Evolutionary conservation across 2,888 invertebrate species (phyloP).

Genomic region (Monochamus alternatus): DNA sequence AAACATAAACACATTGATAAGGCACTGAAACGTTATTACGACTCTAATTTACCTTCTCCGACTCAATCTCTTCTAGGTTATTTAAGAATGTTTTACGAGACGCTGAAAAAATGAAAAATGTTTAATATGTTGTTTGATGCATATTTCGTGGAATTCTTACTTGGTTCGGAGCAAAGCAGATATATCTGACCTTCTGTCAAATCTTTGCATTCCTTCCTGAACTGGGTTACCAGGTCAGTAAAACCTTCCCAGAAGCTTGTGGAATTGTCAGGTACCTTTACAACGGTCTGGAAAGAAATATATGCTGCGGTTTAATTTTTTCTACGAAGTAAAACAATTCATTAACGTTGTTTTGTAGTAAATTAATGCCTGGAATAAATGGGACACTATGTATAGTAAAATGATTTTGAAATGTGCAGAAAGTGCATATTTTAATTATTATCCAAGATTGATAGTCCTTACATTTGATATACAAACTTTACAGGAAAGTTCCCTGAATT

Average conservation of each 20-base stretch:
- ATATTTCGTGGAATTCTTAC: slow-evolving; percentile 62
- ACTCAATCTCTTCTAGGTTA: slow-evolving; percentile 48
- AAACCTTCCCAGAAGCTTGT: slow-evolving; percentile 82
- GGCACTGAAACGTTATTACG: background rate
- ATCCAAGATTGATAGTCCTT: too few relatives aligned
- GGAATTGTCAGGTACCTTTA: slow-evolving; percentile 75
- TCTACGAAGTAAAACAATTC: too few relatives aligned
- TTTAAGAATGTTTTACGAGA: slow-evolving; percentile 63
- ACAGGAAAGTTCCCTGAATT: too few relatives aligned
- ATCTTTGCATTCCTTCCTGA: slow-evolving; percentile 78
- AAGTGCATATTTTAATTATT: too few relatives aligned
- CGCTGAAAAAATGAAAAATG: slow-evolving; percentile 57
- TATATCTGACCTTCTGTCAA: slow-evolving; percentile 76
- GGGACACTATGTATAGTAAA: too few relatives aligned
- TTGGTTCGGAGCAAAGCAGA: slow-evolving; percentile 78
- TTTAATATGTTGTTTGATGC: background rate
- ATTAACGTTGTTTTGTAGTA: too few relatives aligned
- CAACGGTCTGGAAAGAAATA: slow-evolving; percentile 73
- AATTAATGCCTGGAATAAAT: too few relatives aligned
- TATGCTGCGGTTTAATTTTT: background rate
- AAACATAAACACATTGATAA: slow-evolving; percentile 32
- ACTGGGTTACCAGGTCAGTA: slow-evolving; percentile 78
- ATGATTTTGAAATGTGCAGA: too few relatives aligned
- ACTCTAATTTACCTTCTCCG: slow-evolving; percentile 41
- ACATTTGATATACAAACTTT: too few relatives aligned